Evolutionary conservation across 2,797 vertebrate genomes (phyloP), one percentile per base, ranked within the genome.

Genomic region (Halcyon leucocephala): DNA sequence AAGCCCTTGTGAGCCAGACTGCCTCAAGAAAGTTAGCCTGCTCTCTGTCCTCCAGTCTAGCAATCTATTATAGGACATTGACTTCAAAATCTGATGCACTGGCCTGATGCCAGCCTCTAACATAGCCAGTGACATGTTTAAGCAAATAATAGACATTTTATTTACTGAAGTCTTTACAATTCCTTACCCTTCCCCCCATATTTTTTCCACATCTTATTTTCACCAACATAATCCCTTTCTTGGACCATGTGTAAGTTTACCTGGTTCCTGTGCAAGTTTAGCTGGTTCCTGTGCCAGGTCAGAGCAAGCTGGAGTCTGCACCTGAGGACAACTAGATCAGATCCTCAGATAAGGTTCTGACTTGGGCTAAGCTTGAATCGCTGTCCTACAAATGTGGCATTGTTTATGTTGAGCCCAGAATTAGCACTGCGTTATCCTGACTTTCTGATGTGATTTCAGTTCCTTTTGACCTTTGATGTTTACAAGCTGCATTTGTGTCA

Each of bases 61-160:
- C 35, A 79, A 90, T 82, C 86, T 70, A 0, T 82, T 66, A 55
- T 0, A 77, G 64, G 70, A 77, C 89, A 89, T 9, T 31, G 61
- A 81, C 91, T 95, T 94, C 95, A 96, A 96, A 97, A 95, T 13
- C 92, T 73, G 89, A 76, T 73, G 67, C 1, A 0, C 78, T 96
- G 95, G 95, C 83, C 78, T 46, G 22, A n/a, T 49, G 92, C 90
- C 95, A 97, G 70, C 83, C 78, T 73, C 71, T 42, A 90, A 49
- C 64, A 35, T 61, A 58, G 77, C 46, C 62, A 91, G 70, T 67
- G 92, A 94, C 64, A 89, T 85, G 89, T 96, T 96, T 93, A 96
- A 97, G 94, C 90, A 97, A 96, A 95, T 55, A 95, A 86, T 20
- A 82, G 86, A 93, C 78, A 52, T 60, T 90, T 92, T 94, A 90